Conservation (phyloP, 2,797 vertebrate species). For the Gymnodraco acuticeps region DNA sequence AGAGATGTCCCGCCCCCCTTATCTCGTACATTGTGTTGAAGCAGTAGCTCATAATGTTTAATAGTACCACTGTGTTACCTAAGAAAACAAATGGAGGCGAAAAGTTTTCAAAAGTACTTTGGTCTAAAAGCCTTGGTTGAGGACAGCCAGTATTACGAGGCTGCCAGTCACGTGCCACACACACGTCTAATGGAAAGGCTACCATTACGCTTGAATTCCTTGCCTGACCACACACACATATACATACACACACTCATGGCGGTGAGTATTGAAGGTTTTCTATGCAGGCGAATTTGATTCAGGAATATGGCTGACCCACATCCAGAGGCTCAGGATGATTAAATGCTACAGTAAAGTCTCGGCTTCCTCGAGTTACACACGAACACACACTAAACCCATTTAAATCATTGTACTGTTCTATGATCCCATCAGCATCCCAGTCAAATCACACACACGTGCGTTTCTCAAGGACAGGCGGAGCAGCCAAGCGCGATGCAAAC, state of each 20-base stretch:
- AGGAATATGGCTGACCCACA: slow-evolving; percentile 60
- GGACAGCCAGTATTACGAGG: slow-evolving; percentile 1
- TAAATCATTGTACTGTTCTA: too few species aligned
- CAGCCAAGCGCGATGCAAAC: slow-evolving; percentile 5
- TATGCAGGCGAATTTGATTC: slow-evolving; percentile 49
- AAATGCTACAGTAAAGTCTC: slow-evolving; percentile 30
- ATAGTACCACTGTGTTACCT: too few species aligned
- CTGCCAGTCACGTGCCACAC: slow-evolving; percentile 32
- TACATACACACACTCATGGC: slow-evolving; percentile 5
- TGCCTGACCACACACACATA: slow-evolving; percentile 14
- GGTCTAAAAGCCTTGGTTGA: not conserved
- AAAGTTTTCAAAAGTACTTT: too few species aligned
- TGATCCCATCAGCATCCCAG: not conserved
- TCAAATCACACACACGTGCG: slow-evolving; percentile 5
- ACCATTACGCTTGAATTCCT: slow-evolving; percentile 51
- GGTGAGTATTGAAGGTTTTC: slow-evolving; percentile 53
- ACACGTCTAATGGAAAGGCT: slow-evolving; percentile 41
- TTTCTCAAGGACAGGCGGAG: slow-evolving; percentile 42
- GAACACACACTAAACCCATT: not conserved
- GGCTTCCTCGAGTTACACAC: not conserved
- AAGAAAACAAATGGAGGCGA: too few species aligned
- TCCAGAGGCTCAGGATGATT: slow-evolving; percentile 51
- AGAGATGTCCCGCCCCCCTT: too few species aligned
- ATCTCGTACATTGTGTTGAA: too few species aligned
- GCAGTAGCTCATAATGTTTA: too few species aligned